Evolutionary conservation across 2,797 vertebrate genomes (phyloP).

Genomic region (Typhlichthys eigenmanni): DNA sequence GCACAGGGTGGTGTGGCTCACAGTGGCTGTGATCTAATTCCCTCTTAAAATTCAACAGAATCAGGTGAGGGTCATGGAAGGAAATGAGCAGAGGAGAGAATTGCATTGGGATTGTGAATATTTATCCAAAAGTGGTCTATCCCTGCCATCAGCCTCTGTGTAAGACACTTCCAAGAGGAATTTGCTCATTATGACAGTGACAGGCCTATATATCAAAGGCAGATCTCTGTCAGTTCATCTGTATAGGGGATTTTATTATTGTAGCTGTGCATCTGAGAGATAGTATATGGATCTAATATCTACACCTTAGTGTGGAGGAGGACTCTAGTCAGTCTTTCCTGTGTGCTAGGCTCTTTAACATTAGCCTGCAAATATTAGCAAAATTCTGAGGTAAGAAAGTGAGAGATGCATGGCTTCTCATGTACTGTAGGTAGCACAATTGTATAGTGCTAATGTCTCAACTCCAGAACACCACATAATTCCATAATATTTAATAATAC

Average conservation of each 20-base stretch:
- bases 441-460: too few species aligned
- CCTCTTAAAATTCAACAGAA: slow-evolving; percentile 14
- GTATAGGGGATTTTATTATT: slow-evolving; percentile 24
- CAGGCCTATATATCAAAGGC: slow-evolving; percentile 65
- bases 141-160: slow-evolving; percentile 27
- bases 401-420: too few species aligned
- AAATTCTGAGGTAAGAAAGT: too few species aligned
- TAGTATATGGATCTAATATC: slow-evolving; percentile 16
- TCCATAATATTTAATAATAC: too few species aligned
- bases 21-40: slow-evolving; percentile 10
- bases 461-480: too few species aligned
- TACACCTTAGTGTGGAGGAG: neutral
- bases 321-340: too few species aligned
- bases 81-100: slow-evolving; percentile 30
- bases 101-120: slow-evolving; percentile 22
- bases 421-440: too few species aligned
- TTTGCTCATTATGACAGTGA: slow-evolving; percentile 60
- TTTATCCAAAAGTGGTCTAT: slow-evolving; percentile 41
- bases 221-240: slow-evolving; percentile 51
- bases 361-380: neutral
- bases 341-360: neutral
- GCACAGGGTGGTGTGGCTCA: neutral
- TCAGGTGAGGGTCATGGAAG: slow-evolving; percentile 4
- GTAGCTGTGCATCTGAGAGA: slow-evolving; percentile 27
- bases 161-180: slow-evolving; percentile 44